Base-by-base conservation (phyloP, 2,113 vertebrate genomes). In the Accipiter virgatus region DNA sequence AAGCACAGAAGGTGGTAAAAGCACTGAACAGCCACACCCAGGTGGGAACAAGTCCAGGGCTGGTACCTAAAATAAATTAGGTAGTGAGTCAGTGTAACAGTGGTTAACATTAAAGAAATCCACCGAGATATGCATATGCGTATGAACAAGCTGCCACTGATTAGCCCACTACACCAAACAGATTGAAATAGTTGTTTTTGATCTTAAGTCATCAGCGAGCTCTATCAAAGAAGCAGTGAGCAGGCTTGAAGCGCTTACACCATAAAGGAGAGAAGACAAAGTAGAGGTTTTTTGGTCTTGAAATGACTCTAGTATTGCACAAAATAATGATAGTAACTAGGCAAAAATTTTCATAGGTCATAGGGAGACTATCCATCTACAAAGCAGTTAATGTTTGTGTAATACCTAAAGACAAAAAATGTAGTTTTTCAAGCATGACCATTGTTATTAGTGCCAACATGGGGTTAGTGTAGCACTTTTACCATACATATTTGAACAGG, bases 1-100 rank as follows among this genome's bases (percentile, higher is more conserved):
- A 98, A 92, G 97, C 96, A 94, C 96, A 97, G 81, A 98, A 97
- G 79, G 95, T 97, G 56, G 90, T 91, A 56, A 98, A 86, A 88
- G 96, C 92, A 94, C 97, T 95, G 95, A 98, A 97, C 43, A 95
- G 92, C 96, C 97, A 98, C 25, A 86, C 86, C 96, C 96, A 97
- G 31, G 90, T 85, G 55, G 96, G 97, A 95, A 97, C 93, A 90
- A 96, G 97, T 71, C 95, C 87, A 90, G 92, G 95, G 77, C 97
- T 95, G 91, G 86, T 91, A 96, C 88, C 92, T 97, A 82, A 47
- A 97, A 97, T 65, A 95, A 89, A 96, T 12, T 0, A 1, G 16
- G 29, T 32, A 65, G 59, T 8, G 59, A 81, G 62, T 83, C 56
- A 78, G 18, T 43, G 38, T 45, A 65, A 43, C 9, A 72, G 88